Evolutionary conservation across 2,888 invertebrate species (phyloP), one percentile per base, ranked within the genome.

Genomic region (Liopterus haemorrhoidalis): DNA sequence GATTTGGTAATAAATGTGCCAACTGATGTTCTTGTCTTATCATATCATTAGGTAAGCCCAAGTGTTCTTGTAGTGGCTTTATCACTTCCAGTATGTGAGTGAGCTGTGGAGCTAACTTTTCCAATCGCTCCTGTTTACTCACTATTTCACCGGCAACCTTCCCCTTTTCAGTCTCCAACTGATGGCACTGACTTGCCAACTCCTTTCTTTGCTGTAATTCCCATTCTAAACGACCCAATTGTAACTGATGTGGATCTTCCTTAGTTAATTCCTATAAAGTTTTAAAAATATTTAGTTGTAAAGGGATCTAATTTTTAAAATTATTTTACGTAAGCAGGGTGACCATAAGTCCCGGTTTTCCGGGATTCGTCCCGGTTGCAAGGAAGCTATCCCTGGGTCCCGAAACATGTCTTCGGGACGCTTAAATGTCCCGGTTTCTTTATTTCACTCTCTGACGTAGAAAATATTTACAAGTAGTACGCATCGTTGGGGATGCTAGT

Each of bases 191-290:
- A 24, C 79, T 75, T 1, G 91, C 79, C 31, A 93, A 70, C 57
- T 86, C 81, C 61, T 92, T 87, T 2, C 96, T 76, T 63, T 94
- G 89, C 12, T 82, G 81, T 38, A 94, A 69, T 66, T 96, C 96
- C 85, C 91, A 93, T 62, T 94, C 91, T 21, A 96, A 70, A 49
- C 92, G 78, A 16, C 91, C 88, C 49, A 95, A 67, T 59, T 87
- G 84, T 49, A 85, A 71, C 57, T 85, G 83, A 69, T 96, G 95
- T 27, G 76, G 74, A 67, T 88, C 79, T 33, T 67, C 55, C 57
- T 76, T 74, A 1, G 86, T 86, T 19, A 76, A 58, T 45, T 82
- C 78, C 84, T 85, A 45, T 15, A 65, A 61, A 49, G 30, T 49
- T 39, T 50, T 12, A n/a, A n/a, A n/a, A n/a, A n/a, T n/a, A 28